Evolutionary conservation across 2,113 vertebrate species (phyloP), one percentile per base, ranked within the genome.

Genomic region (Pagrus major): DNA sequence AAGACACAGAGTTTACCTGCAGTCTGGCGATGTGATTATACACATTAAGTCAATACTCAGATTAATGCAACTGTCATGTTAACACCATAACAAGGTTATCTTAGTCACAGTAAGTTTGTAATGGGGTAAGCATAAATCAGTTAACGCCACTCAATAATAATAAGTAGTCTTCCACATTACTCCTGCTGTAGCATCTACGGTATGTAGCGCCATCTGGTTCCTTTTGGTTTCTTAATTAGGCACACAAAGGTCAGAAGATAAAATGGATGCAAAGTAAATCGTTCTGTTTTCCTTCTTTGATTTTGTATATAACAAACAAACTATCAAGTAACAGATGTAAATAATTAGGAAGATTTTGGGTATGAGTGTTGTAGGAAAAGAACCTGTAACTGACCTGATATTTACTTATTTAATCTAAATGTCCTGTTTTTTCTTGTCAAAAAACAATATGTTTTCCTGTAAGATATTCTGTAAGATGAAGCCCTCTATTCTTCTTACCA

Each of bases 371-470:
- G 20, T 18, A 52, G 56, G 23, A 20, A 60, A 33, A 16, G 21
- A 21, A 21, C 15, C 6, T 51, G 21, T 23, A 27, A 2, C 55
- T 71, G 29, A 37, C 42, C 42, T 52, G 6, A 54, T 46, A 54
- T 54, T 39, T 23, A 49, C 9, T 23, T 33, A 25, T 39, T 25
- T 66, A 3, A 60, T 37, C 9, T n/a, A 44, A 6, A 54, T 60
- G 15, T 55, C 8, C 16, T n/a, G 44, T 69, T 68, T 29, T 2
- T 78, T 74, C 2, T 29, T 35, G 44, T 60, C 41, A 65, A 69
- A 12, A 42, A 18, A 52, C 20, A 15, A 44, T 67, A 9, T 46
- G 12, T 44, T 68, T 74, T 51, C 5, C 21, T 49, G 9, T 2
- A 56, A 15, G 20, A 23, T 61, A 41, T 63, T 23, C 12, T 60